These are phyloP conservation scores for Pangasius krempfi DNA, from an alignment of 2,797 vertebrate species.

Conservation along the genomic window DNA sequence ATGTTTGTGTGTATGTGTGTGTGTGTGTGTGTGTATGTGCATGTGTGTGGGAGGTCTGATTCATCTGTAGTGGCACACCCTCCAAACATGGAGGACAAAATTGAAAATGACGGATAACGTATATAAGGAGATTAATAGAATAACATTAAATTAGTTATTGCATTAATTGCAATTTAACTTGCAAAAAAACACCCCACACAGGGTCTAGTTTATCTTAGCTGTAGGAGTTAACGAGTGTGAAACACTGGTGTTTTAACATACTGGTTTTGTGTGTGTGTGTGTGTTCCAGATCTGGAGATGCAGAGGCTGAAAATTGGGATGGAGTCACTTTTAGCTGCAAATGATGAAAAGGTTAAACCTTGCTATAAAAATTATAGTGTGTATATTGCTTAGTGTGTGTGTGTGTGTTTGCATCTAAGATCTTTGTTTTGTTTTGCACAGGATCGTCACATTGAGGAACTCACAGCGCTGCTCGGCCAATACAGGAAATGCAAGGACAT, in stretches of 20 bases:
- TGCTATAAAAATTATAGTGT: background rate
- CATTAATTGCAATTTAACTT: background rate
- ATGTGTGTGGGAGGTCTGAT: conserved; percentile 30
- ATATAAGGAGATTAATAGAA: no score
- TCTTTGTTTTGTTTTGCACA: conserved; percentile 58
- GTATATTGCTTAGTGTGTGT: background rate
- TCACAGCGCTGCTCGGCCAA: conserved; percentile 83
- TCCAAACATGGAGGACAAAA: background rate
- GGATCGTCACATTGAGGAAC: conserved; percentile 93
- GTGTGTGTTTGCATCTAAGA: background rate
- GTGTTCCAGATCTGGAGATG: conserved; percentile 87
- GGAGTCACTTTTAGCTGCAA: conserved; percentile 88
- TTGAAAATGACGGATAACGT: no score
- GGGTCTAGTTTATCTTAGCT: background rate
- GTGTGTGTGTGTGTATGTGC: conserved; percentile 12
- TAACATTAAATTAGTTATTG: no score
- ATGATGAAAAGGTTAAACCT: conserved; percentile 88
- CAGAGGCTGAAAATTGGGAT: conserved; percentile 91
- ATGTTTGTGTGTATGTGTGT: conserved; percentile 13
- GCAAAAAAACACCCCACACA: background rate
- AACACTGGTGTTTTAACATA: background rate
- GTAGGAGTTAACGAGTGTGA: background rate
- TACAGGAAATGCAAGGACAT: conserved; percentile 87
- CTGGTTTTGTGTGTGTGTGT: background rate
- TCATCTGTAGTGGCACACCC: conserved; percentile 38